Conservation (phyloP, 2,888 invertebrate genomes). For the Rhaphigaster nebulosa region DNA sequence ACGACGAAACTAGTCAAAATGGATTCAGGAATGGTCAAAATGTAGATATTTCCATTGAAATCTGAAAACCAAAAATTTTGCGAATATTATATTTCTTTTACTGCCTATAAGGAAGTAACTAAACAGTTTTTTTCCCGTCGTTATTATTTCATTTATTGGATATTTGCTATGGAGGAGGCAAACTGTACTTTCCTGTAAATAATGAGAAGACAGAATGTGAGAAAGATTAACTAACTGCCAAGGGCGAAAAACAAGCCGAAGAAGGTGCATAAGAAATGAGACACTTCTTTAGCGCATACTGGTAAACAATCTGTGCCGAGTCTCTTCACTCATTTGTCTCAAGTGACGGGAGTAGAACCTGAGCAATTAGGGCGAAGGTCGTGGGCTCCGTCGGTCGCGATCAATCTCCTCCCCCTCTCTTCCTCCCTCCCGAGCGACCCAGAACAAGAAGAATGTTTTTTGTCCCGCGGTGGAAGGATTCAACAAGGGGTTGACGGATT, state of each 20-base stretch:
- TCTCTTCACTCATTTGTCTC: constrained; percentile 12
- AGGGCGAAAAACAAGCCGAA: neutral
- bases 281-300: neutral
- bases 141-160: too few relatives aligned
- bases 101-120: too few relatives aligned
- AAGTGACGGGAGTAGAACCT: neutral
- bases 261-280: constrained; percentile 26
- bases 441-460: neutral
- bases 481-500: constrained; percentile 49
- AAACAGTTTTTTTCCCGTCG: too few relatives aligned
- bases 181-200: neutral
- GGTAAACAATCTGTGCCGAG: constrained; percentile 31
- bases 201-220: neutral
- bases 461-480: neutral
- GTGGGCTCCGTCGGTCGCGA: neutral
- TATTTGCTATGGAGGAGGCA: too few relatives aligned
- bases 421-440: neutral
- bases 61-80: too few relatives aligned
- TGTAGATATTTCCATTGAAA: too few relatives aligned
- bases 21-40: too few relatives aligned
- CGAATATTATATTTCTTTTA: too few relatives aligned
- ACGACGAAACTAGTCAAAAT: too few relatives aligned
- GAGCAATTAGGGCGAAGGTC: constrained; percentile 29
- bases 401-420: constrained; percentile 15
- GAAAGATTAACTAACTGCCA: neutral